phyloP scores from a whole-genome alignment of 2,888 invertebrate species.

The Notocelia uddmanniana region DNA sequence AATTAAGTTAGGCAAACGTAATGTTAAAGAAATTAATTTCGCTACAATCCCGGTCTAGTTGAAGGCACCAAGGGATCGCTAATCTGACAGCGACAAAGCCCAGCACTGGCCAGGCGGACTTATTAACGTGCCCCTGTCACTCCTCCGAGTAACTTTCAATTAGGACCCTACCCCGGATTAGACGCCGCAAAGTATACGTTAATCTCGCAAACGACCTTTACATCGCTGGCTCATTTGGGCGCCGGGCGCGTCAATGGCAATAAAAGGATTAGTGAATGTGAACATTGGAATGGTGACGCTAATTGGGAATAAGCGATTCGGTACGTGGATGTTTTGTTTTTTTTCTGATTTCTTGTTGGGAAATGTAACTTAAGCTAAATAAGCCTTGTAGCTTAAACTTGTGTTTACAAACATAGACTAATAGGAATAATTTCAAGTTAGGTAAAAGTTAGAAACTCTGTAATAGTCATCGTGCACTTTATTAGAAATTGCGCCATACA shows the following conservation, averaged over 20 bases:
- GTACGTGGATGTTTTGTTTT: constrained; percentile 8
- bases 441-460: too few relatives aligned
- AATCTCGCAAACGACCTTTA: constrained; percentile 43
- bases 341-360: not conserved
- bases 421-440: too few relatives aligned
- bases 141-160: constrained; percentile 67
- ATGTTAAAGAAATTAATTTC: constrained; percentile 44
- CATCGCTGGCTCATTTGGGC: constrained; percentile 43
- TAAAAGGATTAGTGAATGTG: constrained; percentile 43
- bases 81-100: constrained; percentile 71
- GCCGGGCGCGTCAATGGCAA: constrained; percentile 34
- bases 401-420: not conserved
- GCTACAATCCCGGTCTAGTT: constrained; percentile 53
- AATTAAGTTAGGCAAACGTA: constrained; percentile 35
- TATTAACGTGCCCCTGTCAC: constrained; percentile 69
- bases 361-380: not conserved
- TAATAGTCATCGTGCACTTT: too few relatives aligned
- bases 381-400: not conserved
- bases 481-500: too few relatives aligned
- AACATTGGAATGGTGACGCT: constrained; percentile 31
- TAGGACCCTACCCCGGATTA: constrained; percentile 58
- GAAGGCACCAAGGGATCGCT: constrained; percentile 64
- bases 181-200: constrained; percentile 47
- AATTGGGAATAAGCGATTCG: constrained; percentile 23
- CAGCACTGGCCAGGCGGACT: constrained; percentile 57